phyloP scores from a whole-genome alignment of 2,888 invertebrate genomes.

The Sesamia inferens region DNA sequence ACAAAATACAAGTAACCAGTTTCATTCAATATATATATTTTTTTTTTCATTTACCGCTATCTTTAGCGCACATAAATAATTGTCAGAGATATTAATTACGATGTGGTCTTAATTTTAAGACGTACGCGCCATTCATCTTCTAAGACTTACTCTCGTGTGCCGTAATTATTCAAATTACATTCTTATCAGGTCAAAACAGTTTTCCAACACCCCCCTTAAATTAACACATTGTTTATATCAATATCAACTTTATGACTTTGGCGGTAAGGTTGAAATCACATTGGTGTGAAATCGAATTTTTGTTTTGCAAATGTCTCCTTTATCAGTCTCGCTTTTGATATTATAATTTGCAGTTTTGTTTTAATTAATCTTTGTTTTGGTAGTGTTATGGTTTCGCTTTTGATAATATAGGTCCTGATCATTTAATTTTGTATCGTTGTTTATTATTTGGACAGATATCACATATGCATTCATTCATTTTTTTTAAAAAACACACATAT shows the following conservation, averaged over 20 bases:
- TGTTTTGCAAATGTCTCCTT: conserved; percentile 64
- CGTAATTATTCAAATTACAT: conserved; percentile 87
- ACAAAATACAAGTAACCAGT: background rate
- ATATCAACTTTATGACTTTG: conserved; percentile 54
- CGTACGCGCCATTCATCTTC: conserved; percentile 82
- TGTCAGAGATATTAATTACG: conserved; percentile 63
- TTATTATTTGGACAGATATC: conserved; percentile 22
- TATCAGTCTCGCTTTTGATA: conserved; percentile 69
- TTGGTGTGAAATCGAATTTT: conserved; percentile 37
- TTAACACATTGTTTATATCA: conserved; percentile 40
- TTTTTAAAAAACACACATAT: too few relatives aligned
- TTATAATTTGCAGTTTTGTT: conserved; percentile 72
- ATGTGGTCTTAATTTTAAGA: conserved; percentile 72
- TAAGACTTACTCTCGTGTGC: conserved; percentile 75
- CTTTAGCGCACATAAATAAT: conserved; percentile 63
- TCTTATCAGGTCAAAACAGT: conserved; percentile 85
- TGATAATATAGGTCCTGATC: background rate
- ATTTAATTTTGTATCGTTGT: conserved; percentile 29
- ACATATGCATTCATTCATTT: background rate
- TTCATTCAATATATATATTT: background rate
- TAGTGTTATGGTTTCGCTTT: conserved; percentile 52
- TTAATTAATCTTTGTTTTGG: conserved; percentile 72
- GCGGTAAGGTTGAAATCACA: conserved; percentile 55
- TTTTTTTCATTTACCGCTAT: conserved; percentile 28
- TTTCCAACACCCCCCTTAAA: conserved; percentile 75